Conservation (phyloP, 2,888 invertebrate species). For the Tridacna crocea region DNA sequence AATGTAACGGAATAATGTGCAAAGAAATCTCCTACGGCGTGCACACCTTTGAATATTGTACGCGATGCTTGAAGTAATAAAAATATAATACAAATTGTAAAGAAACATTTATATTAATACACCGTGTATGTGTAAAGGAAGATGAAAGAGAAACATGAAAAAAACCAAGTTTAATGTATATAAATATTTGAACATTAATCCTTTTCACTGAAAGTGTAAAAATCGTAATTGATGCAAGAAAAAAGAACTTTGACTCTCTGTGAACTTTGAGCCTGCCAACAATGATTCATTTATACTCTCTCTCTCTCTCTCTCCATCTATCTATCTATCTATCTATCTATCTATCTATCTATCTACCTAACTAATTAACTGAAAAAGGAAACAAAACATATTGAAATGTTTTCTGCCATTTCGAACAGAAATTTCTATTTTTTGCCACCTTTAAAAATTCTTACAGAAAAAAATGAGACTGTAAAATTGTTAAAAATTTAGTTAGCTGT, state of each 20-base stretch:
- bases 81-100: constrained; percentile 9
- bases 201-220: neutral
- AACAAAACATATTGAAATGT: too few relatives aligned
- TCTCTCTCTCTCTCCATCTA: too few relatives aligned
- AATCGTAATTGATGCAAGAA: neutral
- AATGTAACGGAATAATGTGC: constrained; percentile 13
- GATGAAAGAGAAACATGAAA: neutral
- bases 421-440: too few relatives aligned
- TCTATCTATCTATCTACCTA: too few relatives aligned
- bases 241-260: neutral
- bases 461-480: too few relatives aligned
- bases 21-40: constrained; percentile 11
- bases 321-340: too few relatives aligned
- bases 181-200: constrained; percentile 23
- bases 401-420: too few relatives aligned
- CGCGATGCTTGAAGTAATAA: constrained; percentile 7
- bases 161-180: neutral
- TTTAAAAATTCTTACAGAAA: too few relatives aligned
- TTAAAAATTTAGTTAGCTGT: too few relatives aligned
- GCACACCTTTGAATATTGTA: constrained; percentile 9
- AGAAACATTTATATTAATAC: constrained; percentile 1
- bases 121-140: neutral
- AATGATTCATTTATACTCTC: too few relatives aligned
- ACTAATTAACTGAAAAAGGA: too few relatives aligned
- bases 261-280: too few relatives aligned